Conservation (phyloP, 1,140 invertebrate genomes). For the Zaprionus gabonicus region DNA sequence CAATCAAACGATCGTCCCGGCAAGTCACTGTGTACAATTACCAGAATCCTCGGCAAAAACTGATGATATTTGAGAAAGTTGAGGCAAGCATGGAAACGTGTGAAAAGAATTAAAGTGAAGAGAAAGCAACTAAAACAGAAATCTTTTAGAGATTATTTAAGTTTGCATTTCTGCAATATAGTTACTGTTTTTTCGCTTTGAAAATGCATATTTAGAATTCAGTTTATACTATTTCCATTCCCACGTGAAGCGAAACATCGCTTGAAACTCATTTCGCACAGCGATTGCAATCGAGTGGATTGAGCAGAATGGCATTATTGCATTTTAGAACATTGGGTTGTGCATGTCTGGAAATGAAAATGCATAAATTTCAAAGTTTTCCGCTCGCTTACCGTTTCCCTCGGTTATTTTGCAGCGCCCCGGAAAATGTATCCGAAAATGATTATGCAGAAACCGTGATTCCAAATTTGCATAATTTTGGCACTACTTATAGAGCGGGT, state of each 20-base stretch:
- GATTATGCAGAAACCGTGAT: constrained; percentile 51
- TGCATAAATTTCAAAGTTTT: constrained; percentile 60
- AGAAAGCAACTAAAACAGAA: too few species aligned
- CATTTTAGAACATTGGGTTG: constrained; percentile 13
- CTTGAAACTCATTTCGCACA: constrained; percentile 60
- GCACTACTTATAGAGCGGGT: constrained; percentile 70
- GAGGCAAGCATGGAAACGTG: neutral
- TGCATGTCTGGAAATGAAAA: constrained; percentile 54
- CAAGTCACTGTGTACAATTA: neutral
- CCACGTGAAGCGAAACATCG: neutral
- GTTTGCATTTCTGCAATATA: too few species aligned
- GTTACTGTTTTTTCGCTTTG: too few species aligned
- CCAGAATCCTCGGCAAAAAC: constrained; percentile 13
- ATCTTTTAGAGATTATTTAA: neutral
- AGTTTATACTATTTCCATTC: constrained; percentile 1
- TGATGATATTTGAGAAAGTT: constrained; percentile 42
- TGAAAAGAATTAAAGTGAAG: neutral
- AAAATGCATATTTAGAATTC: neutral
- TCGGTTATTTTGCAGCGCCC: constrained; percentile 6
- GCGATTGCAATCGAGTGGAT: constrained; percentile 59
- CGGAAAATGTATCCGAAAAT: constrained; percentile 64
- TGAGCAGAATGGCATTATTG: constrained; percentile 35
- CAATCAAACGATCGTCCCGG: constrained; percentile 43
- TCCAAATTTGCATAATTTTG: constrained; percentile 76
- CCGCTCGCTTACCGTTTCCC: constrained; percentile 47